Evolutionary conservation across 2,113 vertebrate genomes (phyloP).

Genomic region (Eidolon helvum): DNA sequence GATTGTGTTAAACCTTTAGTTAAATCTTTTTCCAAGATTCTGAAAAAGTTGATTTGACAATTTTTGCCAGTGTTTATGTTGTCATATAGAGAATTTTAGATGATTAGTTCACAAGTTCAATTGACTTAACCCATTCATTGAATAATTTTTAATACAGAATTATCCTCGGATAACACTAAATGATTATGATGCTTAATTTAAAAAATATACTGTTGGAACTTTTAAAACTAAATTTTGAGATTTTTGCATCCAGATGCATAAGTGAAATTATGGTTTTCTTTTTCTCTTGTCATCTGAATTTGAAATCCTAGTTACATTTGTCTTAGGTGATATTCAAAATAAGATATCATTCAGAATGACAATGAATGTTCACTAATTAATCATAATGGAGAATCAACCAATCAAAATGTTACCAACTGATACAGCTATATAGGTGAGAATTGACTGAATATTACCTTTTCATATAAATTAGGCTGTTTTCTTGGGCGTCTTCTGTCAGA

Average conservation of each 20-base stretch:
- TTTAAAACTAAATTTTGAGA: not conserved
- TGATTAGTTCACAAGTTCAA: not conserved
- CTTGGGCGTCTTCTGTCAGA: not conserved
- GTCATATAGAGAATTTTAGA: not conserved
- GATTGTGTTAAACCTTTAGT: not conserved
- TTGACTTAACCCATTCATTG: not conserved
- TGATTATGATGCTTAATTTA: not conserved
- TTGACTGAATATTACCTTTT: not conserved
- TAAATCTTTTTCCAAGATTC: not conserved
- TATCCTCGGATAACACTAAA: not conserved
- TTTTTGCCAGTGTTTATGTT: not conserved
- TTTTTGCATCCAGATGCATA: not conserved
- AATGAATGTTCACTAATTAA: not conserved
- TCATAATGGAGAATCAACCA: not conserved
- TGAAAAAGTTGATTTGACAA: not conserved
- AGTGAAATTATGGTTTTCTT: not conserved
- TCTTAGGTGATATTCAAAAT: not conserved
- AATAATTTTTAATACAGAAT: not conserved
- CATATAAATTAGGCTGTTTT: not conserved
- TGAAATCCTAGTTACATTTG: not conserved
- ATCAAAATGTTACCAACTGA: not conserved
- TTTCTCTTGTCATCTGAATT: not conserved
- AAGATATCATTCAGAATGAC: not conserved
- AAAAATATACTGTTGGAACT: not conserved
- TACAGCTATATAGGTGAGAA: not conserved